Percentiles rank a stretch among this genome's conserved stretches.
phyloP scores from a whole-genome alignment of 1,140 invertebrate species.

The Pseudomyrmex sp. region DNA sequence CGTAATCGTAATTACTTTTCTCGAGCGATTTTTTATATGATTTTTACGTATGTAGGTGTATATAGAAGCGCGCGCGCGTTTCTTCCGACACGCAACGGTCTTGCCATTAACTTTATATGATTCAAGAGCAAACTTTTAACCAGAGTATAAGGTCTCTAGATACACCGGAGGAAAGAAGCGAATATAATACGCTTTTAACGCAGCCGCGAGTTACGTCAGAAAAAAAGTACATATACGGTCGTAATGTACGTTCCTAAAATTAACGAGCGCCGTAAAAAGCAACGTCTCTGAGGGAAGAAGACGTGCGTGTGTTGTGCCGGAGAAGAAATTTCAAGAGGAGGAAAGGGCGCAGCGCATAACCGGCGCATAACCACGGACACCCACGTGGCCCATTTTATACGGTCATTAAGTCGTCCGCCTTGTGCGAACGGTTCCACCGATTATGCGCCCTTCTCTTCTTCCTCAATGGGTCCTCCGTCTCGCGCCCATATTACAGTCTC shows the following conservation, averaged over 20 bases:
- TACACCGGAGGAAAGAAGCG: not conserved
- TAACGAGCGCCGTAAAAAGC: slow-evolving; percentile 36
- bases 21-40: too few species aligned
- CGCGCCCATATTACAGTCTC: slow-evolving; percentile 7
- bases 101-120: too few species aligned
- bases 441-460: slow-evolving; percentile 9
- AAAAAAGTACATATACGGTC: not conserved
- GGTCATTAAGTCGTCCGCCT: slow-evolving; percentile 62
- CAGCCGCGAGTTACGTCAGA: not conserved
- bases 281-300: slow-evolving; percentile 8
- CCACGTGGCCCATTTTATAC: slow-evolving; percentile 68
- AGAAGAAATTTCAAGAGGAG: slow-evolving; percentile 47
- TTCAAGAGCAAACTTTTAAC: too few species aligned
- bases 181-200: not conserved
- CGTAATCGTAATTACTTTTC: too few species aligned
- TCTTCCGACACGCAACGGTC: too few species aligned
- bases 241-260: slow-evolving; percentile 39
- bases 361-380: slow-evolving; percentile 39
- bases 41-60: too few species aligned
- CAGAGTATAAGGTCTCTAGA: too few species aligned
- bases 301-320: not conserved
- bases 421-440: slow-evolving; percentile 59
- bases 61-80: too few species aligned
- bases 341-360: slow-evolving; percentile 39
- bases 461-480: slow-evolving; percentile 59